Base-by-base conservation (phyloP, 2,888 invertebrate species). In the Euclidia mi region DNA sequence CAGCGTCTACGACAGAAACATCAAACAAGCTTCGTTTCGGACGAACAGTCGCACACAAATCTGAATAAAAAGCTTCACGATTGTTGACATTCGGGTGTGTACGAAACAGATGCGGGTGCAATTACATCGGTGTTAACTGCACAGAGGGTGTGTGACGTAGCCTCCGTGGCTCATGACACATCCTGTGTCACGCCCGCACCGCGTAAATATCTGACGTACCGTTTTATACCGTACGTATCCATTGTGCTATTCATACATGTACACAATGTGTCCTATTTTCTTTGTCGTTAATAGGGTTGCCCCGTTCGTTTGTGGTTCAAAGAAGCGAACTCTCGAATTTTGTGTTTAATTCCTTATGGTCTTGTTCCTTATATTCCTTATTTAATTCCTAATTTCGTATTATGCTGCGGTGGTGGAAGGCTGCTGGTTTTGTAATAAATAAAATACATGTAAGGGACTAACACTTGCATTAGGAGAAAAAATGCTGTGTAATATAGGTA, bases 51-150 rank as follows among this genome's bases (percentile, higher is more conserved):
- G 20, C 20, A n/a, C 40, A 29, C 31, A 7, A 32, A 38, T 43
- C 42, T 29, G 35, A 37, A 32, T 31, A 42, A 43, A 41, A 51
- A 15, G 14, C 29, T 11, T 3, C 37, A 18, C 29, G 20, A 38
- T 44, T 47, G 47, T 55, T 47, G 53, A 47, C 53, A 55, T 20
- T 47, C 34, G 25, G 28, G 29, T 37, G 50, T 49, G 11, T 15
- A 42, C 53, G 35, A 20, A 43, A 43, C 25, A 49, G 9, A 56
- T 56, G 56, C 56, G 56, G 56, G 56, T 9, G 34, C 56, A 49
- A 56, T 49, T 56, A 50, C 56, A 52, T 34, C 25, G 3, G 20
- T 28, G 40, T 28, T 34, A 25, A 45, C n/a, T 32, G 44, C 44
- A 43, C 38, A 25, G 11, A 15, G 7, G 34, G 25, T 18, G 35